phyloP scores from a whole-genome alignment of 2,113 vertebrate genomes.

The Microtus oregoni region DNA sequence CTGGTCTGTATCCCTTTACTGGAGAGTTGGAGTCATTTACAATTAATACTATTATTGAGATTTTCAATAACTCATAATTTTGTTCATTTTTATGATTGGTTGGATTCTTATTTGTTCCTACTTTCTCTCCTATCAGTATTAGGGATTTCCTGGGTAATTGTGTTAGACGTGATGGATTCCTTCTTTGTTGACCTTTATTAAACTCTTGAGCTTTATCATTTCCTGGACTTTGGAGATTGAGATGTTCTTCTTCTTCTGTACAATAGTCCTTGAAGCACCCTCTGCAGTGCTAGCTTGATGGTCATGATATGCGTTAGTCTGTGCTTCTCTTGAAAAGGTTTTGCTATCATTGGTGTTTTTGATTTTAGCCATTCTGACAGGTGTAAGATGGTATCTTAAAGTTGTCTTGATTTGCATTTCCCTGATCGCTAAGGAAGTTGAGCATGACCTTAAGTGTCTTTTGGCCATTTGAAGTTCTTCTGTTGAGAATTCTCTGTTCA shows the following conservation, averaged over 20 bases:
- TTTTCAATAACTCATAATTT: no score
- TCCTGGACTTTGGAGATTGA: neutral
- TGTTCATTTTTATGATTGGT: neutral
- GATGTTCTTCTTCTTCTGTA: neutral
- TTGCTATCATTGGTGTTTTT: no score
- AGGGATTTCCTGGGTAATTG: neutral
- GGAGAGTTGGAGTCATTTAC: no score
- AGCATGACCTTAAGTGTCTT: no score
- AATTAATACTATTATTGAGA: no score
- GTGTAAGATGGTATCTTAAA: no score
- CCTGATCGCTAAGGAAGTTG: no score
- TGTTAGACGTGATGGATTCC: neutral
- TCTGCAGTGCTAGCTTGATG: neutral
- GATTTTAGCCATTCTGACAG: no score
- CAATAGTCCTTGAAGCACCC: neutral
- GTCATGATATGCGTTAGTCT: neutral
- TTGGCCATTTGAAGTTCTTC: no score
- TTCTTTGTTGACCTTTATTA: neutral
- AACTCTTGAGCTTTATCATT: neutral
- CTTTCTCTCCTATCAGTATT: neutral
- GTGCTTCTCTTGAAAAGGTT: neutral
- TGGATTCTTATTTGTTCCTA: neutral
- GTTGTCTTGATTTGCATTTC: no score
- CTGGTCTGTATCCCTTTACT: no score
- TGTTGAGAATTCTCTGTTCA: no score